Base-by-base conservation (phyloP, 1,140 invertebrate genomes). In the Cyphomyrmex costatus region DNA sequence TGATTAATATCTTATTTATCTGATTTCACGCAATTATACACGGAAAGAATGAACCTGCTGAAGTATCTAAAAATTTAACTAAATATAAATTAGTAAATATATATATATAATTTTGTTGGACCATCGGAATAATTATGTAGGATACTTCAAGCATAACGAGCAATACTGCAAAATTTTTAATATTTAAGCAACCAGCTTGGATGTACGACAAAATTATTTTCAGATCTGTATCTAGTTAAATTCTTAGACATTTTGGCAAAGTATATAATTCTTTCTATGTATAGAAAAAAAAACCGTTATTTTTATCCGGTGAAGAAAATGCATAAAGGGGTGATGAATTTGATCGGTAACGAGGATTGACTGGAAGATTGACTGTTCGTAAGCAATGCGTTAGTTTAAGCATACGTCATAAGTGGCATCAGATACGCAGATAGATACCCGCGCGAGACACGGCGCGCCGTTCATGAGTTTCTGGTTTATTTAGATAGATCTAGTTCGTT, bases 381-480 rank as follows among this genome's bases (percentile, higher is more conserved):
- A 27, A 12, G 63, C 77, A 80, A 70, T 56, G 46, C 46, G 46
- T 79, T 66, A 49, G 77, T 79, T 53, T 66, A 49, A 79, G 56
- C 86, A 79, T 88, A 86, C 88, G 60, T 89, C 88, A 88, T 77
- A 66, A 61, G 70, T 14, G 46, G 51, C 60, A 19, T 36, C 24
- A 77, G 78, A 89, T 87, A 89, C 78, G 78, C 6, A 60, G 85
- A 51, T 60, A 87, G 88, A 90, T 80, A 84, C 68, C n/a, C 63
- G 63, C 63, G 63, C 60, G 77, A 89, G 85, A 90, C 89, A 87
- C 27, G 79, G 58, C 42, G 53, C 30, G 36, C 61, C 65, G 33
- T 74, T 58, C 77, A 21, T 51, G 70, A 65, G 85, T 27, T 68
- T 66, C 74, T 80, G 61, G 80, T 65, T 87, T 56, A 73, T 65